Evolutionary conservation across 2,888 invertebrate genomes (phyloP).

Genomic region (Seira musarum): DNA sequence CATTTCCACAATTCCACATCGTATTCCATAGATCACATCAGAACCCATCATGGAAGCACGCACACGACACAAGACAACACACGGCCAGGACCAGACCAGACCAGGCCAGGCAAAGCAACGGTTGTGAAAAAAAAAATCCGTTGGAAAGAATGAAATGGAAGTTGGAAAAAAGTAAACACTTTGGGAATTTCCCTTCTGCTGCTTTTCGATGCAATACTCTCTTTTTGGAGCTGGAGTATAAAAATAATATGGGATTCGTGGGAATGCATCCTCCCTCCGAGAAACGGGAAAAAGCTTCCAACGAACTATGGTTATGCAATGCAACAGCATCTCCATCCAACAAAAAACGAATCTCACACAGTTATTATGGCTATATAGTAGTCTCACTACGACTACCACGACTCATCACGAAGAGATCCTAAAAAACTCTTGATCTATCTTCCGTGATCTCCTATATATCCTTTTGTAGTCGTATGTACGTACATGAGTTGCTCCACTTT

Average conservation of each 20-base stretch:
- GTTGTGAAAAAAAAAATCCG: no score
- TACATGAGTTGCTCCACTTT: constrained; percentile 15
- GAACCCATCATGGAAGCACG: no score
- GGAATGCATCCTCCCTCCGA: constrained; percentile 13
- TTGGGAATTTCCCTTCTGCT: neutral
- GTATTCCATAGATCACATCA: no score
- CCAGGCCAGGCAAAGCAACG: no score
- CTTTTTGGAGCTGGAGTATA: neutral
- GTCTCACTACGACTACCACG: constrained; percentile 10
- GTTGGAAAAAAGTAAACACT: constrained; percentile 9
- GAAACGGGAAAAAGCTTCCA: neutral
- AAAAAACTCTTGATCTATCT: constrained; percentile 22
- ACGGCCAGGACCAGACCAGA: no score
- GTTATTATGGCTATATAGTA: no score
- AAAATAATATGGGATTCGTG: constrained; percentile 5
- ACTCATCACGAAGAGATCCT: constrained; percentile 18
- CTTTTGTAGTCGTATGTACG: neutral
- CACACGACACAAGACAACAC: no score
- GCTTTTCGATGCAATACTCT: neutral
- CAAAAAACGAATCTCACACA: constrained; percentile 10
- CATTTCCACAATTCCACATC: no score
- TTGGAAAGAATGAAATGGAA: no score
- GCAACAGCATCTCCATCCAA: constrained; percentile 14
- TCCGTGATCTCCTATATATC: constrained; percentile 15
- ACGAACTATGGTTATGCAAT: constrained; percentile 15